Evolutionary conservation across 35 echinoderm and acorn worm genomes (phyloP), one percentile per base, ranked within the genome.

Genomic region (Nesometra sesokonis): DNA sequence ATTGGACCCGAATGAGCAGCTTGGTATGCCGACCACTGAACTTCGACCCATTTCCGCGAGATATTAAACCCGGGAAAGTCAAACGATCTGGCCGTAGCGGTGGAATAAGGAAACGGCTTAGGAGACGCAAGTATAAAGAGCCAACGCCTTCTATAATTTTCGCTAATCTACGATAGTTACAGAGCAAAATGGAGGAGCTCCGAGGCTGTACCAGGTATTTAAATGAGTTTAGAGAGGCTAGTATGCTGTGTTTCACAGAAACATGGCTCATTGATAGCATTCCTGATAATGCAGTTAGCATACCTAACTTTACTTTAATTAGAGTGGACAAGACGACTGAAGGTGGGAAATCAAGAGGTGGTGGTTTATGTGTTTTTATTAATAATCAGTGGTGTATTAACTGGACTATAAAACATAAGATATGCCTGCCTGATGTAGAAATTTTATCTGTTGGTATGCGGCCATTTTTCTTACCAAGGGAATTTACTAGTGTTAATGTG

Each of bases 141-240:
- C 46, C 87, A 0, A 30, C 89, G 17, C 87, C 87, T 31, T 79
- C 80, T 0, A 93, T 93, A 36, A 57, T 84, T 0, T 57, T 85
- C 27, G 91, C 87, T 34, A 93, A 93, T 89, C 82, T 93, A 4
- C 15, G 82, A 34, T 93, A 86, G 13, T 36, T 89, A 83, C 33
- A 8, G 3, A 93, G 89, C 35, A 93, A 93, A 77, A 79, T 93
- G 77, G 91, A 93, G n/a, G 87, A 93, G 80, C 84, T 89, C 0
- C 87, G 77, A 15, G 78, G 34, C 13, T 80, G 82, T 76, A 77
- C 35, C 30, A 78, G 84, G 32, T 86, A 57, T 57, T 80, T 86
- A 36, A 79, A 92, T 57, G 82, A 92, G 52, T 92, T 83, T 36
- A 79, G 86, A 29, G 90, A 92, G 57, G 82, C 90, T n/a, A 80